A percentile compares a stretch with the other conserved stretches of the same genome.
Conservation (phyloP, 2,888 invertebrate species). For the Nephrocerus scutellatus region DNA sequence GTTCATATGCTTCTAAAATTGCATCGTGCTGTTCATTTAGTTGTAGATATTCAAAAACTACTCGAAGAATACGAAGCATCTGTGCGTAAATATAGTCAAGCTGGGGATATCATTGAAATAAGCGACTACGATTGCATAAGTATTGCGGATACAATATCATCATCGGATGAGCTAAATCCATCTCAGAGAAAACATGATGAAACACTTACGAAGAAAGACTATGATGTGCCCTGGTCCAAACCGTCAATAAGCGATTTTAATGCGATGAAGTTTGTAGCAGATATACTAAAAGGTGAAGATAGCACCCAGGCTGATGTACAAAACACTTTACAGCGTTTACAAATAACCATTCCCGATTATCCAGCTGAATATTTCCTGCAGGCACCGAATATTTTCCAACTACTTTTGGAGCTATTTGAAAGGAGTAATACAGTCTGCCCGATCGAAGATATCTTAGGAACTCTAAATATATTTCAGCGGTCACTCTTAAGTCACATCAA, state of each 20-base stretch:
- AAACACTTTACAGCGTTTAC: slow-evolving; percentile 32
- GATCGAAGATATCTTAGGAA: slow-evolving; percentile 25
- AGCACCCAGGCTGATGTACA: slow-evolving; percentile 25
- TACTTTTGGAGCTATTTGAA: slow-evolving; percentile 30
- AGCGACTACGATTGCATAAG: slow-evolving; percentile 1
- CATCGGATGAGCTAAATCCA: neutral
- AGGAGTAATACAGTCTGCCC: slow-evolving; percentile 13
- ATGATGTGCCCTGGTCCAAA: slow-evolving; percentile 37
- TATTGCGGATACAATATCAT: neutral
- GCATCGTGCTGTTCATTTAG: slow-evolving; percentile 16
- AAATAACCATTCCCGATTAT: slow-evolving; percentile 39
- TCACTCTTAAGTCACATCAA: slow-evolving; percentile 28
- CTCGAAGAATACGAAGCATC: neutral
- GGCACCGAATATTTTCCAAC: slow-evolving; percentile 38
- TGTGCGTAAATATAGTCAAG: slow-evolving; percentile 8
- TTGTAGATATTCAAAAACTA: slow-evolving; percentile 27
- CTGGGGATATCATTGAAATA: slow-evolving; percentile 5
- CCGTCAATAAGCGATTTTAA: slow-evolving; percentile 33
- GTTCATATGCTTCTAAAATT: slow-evolving; percentile 29
- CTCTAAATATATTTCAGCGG: slow-evolving; percentile 26
- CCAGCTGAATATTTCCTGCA: slow-evolving; percentile 44
- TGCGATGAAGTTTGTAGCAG: slow-evolving; percentile 33
- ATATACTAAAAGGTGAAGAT: slow-evolving; percentile 24
- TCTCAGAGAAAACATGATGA: neutral
- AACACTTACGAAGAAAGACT: slow-evolving; percentile 22